Conservation (phyloP, 2,888 invertebrate species). For the Platycnemis pennipes region DNA sequence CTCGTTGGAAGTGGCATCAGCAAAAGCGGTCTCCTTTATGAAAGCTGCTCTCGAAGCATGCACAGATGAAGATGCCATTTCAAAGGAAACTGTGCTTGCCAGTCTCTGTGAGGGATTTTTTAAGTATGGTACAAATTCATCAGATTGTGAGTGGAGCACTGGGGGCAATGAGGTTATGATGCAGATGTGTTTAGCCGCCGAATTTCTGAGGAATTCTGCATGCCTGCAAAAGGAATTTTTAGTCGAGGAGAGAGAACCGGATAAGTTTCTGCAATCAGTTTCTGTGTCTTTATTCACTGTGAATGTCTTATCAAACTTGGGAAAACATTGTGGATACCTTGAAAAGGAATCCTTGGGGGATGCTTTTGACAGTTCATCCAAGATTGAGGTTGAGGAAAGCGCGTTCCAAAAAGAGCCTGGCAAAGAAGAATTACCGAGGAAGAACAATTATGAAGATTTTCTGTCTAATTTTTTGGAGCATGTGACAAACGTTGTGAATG, state of each 20-base stretch:
- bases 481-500: conserved; percentile 77
- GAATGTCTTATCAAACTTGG: conserved; percentile 69
- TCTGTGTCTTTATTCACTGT: conserved; percentile 11
- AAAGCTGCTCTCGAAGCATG: not conserved
- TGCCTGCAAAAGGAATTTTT: not conserved
- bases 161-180: not conserved
- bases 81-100: not conserved
- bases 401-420: conserved; percentile 70
- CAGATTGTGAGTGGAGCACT: not conserved
- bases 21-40: conserved; percentile 42
- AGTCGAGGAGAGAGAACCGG: conserved; percentile 33
- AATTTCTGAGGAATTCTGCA: conserved; percentile 8
- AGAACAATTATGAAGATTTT: not conserved
- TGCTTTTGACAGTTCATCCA: conserved; percentile 74
- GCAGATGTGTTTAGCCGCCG: conserved; percentile 43
- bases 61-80: not conserved
- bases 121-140: not conserved
- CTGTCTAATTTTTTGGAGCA: conserved; percentile 75
- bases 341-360: conserved; percentile 74
- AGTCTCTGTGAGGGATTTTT: conserved; percentile 51
- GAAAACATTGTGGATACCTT: conserved; percentile 73
- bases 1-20: conserved; percentile 33
- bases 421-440: not conserved
- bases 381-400: conserved; percentile 72
- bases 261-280: conserved; percentile 39